These are phyloP conservation scores for Calyptomena viridis DNA, from an alignment of 2,113 vertebrate species.

Conservation along the genomic window DNA sequence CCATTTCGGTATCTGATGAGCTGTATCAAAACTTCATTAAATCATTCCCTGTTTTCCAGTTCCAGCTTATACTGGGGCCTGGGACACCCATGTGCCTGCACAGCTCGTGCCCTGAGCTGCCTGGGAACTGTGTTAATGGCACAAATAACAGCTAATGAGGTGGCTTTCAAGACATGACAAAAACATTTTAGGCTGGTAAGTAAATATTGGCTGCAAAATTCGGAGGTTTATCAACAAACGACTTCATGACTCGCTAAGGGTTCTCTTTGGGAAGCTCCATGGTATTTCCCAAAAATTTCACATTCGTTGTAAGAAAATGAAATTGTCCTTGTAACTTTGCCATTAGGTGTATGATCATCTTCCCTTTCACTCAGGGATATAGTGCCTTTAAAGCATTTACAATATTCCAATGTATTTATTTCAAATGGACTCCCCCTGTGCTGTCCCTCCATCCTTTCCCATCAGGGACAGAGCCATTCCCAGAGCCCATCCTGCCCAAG, in stretches of 20 bases:
- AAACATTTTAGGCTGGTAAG: background rate
- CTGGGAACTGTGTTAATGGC: background rate
- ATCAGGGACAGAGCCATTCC: background rate
- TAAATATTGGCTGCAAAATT: background rate
- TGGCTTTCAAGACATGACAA: background rate
- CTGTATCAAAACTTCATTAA: slow-evolving; percentile 74
- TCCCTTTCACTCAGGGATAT: background rate
- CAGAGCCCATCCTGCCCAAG: background rate
- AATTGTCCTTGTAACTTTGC: background rate
- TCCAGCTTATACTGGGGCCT: background rate
- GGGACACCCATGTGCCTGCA: background rate
- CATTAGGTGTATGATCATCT: too few species aligned
- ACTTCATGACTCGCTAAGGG: background rate
- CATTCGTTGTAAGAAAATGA: background rate
- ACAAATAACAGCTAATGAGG: slow-evolving; percentile 34
- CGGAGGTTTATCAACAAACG: background rate
- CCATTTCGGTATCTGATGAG: slow-evolving; percentile 67
- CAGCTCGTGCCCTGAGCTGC: background rate
- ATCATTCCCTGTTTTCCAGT: slow-evolving; percentile 57
- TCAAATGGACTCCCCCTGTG: rapidly evolving
- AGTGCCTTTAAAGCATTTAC: background rate
- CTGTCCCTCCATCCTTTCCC: background rate
- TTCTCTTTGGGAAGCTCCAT: background rate
- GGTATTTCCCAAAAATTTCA: background rate
- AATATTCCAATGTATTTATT: background rate